Base-by-base conservation (phyloP, 1,140 invertebrate species). In the Zaprionus capensis region DNA sequence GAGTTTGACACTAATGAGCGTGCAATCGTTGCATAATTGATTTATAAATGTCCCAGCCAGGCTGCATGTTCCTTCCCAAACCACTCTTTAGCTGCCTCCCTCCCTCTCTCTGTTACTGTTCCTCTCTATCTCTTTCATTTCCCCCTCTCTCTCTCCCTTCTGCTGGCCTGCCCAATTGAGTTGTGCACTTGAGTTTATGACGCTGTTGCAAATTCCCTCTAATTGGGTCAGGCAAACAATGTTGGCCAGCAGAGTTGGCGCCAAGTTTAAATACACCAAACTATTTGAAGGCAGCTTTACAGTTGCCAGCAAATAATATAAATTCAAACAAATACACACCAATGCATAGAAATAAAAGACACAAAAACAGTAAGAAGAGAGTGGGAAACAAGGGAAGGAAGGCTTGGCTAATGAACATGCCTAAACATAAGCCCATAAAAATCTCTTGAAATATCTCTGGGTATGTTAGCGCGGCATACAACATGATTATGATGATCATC, bases 21-120 rank as follows among this genome's bases (percentile, higher is more conserved):
- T 81, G 84, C 84, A 88, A 88, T 88, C 85, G 85, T 82, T 90
- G 85, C 81, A 90, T 88, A 88, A 90, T 88, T 88, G 84, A 88
- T 88, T 88, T 90, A 88, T 84, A 88, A 90, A 88, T 79, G 84
- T 63, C 76, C 64, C 66, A 61, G 63, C 46, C 41, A 46, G 41
- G 14, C 36, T 38, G 12, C 36, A 15, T 38, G 36, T 38, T 38
- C 15, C 38, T n/a, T 2, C 15, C 15, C 38, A 15, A 41, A 28
- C 12, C 22, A 4, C 24, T 28, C 63, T 24, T 67, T 64, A 46
- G 1, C 41, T 44, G 2, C 41, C 31, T 24, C 59, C 31, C 38
- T 22, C 46, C 38, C 11, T 4, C 31, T 20, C 11, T 4, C 49
- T 12, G n/a, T n/a, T n/a, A n/a, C 11, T 34, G 22, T 12, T 9